These are phyloP conservation scores for Drosophila putrida DNA, from an alignment of 2,888 invertebrate genomes.

Conservation along the genomic window DNA sequence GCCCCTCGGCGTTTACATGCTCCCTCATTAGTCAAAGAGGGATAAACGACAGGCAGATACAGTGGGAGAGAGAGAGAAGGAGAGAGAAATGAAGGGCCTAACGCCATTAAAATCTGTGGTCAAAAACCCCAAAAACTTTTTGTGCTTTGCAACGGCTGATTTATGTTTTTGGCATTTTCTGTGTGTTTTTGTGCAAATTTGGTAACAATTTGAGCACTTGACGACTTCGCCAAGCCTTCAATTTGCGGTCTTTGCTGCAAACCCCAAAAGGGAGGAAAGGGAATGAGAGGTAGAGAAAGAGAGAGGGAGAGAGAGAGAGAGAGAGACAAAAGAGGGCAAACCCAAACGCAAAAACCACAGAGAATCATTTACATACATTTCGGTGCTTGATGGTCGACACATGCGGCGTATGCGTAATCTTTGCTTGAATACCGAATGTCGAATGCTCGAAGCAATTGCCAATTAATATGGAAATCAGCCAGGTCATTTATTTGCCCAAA, in stretches of 20 bases:
- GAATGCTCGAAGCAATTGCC: conserved; percentile 43
- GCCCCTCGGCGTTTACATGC: conserved; percentile 14
- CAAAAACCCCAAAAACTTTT: conserved; percentile 39
- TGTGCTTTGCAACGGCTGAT: conserved; percentile 42
- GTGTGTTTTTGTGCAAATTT: conserved; percentile 23
- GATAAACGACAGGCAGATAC: not conserved
- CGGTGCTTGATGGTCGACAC: conserved; percentile 8
- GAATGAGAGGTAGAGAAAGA: not conserved
- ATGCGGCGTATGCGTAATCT: conserved; percentile 41
- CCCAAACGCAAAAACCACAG: conserved; percentile 25
- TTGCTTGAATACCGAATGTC: not conserved
- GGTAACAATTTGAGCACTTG: conserved; percentile 36
- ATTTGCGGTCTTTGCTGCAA: conserved; percentile 39
- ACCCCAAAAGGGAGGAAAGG: not conserved
- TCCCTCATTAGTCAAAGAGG: conserved; percentile 52
- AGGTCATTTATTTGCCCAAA: conserved; percentile 43
- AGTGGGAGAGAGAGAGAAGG: not conserved
- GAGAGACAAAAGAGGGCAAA: conserved; percentile 12
- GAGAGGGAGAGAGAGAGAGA: not conserved
- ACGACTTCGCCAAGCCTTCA: conserved; percentile 28
- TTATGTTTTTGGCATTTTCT: conserved; percentile 42
- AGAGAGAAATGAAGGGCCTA: not conserved
- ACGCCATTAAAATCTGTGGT: conserved; percentile 36
- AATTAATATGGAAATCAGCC: conserved; percentile 78
- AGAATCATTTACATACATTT: conserved; percentile 7